phyloP scores from a whole-genome alignment of 2,888 invertebrate genomes.

The Priocnemis perturbator region DNA sequence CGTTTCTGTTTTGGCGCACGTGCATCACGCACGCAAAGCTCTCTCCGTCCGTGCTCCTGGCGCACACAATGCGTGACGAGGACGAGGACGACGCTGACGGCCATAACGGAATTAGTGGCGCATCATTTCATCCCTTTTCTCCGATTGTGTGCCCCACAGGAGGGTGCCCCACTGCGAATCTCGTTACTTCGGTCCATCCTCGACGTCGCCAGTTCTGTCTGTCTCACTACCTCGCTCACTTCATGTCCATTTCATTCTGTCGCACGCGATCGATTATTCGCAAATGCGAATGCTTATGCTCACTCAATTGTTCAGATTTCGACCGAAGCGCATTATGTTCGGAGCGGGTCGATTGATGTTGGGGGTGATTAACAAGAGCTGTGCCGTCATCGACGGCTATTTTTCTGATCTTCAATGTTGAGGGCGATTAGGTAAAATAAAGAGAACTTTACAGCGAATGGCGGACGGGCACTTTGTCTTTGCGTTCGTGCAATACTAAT shows the following conservation, averaged over 20 bases:
- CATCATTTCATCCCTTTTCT: conserved; percentile 69
- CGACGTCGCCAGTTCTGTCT: conserved; percentile 17
- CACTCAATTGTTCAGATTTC: too few species aligned
- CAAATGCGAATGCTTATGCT: too few species aligned
- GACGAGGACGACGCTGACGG: conserved; percentile 46
- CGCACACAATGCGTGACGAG: conserved; percentile 50
- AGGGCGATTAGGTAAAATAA: too few species aligned
- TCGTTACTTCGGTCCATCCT: conserved; percentile 45
- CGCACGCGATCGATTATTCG: too few species aligned
- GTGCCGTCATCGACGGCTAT: too few species aligned
- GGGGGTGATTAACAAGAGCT: too few species aligned
- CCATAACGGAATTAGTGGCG: conserved; percentile 70
- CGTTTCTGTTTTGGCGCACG: conserved; percentile 50
- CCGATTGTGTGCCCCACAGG: conserved; percentile 40
- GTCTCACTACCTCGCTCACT: conserved; percentile 27
- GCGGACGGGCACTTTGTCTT: too few species aligned
- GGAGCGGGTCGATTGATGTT: too few species aligned
- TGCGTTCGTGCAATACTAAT: too few species aligned
- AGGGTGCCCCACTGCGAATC: conserved; percentile 44
- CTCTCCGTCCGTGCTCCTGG: conserved; percentile 20
- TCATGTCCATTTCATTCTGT: conserved; percentile 6
- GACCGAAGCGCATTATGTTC: too few species aligned
- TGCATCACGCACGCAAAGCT: conserved; percentile 30
- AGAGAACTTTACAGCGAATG: too few species aligned
- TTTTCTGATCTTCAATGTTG: too few species aligned